Conservation (phyloP, 2,888 invertebrate genomes). For the Rhagium mordax region DNA sequence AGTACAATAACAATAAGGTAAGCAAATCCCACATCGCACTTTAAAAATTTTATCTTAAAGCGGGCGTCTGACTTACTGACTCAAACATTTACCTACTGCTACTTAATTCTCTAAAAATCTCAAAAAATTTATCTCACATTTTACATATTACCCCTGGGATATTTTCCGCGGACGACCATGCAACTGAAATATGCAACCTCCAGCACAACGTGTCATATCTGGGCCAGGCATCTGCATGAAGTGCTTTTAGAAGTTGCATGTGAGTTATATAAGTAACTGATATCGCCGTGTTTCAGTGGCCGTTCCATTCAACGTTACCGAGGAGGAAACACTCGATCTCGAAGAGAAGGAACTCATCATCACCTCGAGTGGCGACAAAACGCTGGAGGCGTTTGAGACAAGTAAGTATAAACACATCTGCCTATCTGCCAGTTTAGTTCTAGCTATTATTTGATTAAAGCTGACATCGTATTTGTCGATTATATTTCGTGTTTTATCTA, state of each 20-base stretch:
- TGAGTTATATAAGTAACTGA: constrained; percentile 33
- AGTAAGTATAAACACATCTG: constrained; percentile 67
- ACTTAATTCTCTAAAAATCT: too few species aligned
- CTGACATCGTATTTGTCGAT: not conserved
- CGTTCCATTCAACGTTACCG: constrained; percentile 71
- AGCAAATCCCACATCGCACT: too few species aligned
- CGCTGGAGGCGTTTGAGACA: constrained; percentile 73
- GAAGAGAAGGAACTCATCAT: constrained; percentile 72
- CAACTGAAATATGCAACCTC: constrained; percentile 36
- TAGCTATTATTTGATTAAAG: not conserved
- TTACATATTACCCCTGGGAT: not conserved
- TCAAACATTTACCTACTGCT: too few species aligned
- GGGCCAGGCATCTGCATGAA: constrained; percentile 31
- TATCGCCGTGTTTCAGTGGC: constrained; percentile 61
- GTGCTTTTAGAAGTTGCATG: constrained; percentile 1
- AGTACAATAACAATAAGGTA: too few species aligned
- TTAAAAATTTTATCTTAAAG: too few species aligned
- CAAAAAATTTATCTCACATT: too few species aligned
- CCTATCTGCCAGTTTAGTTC: not conserved
- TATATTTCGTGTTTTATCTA: not conserved
- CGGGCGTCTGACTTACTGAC: too few species aligned
- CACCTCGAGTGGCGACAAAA: constrained; percentile 72
- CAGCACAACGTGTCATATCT: constrained; percentile 41
- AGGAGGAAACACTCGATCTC: constrained; percentile 70
- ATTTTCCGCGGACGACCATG: not conserved